Percentiles rank a stretch among this genome's conserved stretches.
Conservation (phyloP, 1,140 invertebrate genomes). For the Megalopta genalis region DNA sequence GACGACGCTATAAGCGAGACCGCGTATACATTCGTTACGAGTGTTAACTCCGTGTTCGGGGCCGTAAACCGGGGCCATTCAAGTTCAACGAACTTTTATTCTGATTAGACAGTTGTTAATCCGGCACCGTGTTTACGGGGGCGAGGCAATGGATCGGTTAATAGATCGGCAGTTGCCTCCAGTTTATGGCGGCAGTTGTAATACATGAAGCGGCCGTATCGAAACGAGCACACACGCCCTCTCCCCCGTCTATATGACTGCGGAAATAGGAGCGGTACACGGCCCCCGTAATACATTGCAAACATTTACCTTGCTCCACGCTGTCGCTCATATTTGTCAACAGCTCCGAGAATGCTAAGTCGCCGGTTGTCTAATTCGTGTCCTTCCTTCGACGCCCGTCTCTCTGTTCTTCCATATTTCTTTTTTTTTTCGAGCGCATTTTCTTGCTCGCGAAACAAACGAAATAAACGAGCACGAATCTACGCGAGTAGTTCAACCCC, state of each 20-base stretch:
- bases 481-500: too few species aligned
- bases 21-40: too few species aligned
- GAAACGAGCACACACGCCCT: constrained; percentile 34
- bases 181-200: constrained; percentile 33
- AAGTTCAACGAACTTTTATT: constrained; percentile 14
- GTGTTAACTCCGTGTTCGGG: too few species aligned
- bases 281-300: constrained; percentile 55
- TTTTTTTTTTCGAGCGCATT: too few species aligned
- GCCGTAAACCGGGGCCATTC: not conserved
- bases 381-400: not conserved
- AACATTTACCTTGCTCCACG: constrained; percentile 57
- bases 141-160: constrained; percentile 37
- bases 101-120: constrained; percentile 28
- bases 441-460: too few species aligned
- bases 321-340: constrained; percentile 64
- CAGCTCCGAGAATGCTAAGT: constrained; percentile 50
- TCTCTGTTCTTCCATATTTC: not conserved
- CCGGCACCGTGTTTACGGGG: not conserved
- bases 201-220: constrained; percentile 24
- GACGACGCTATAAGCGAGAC: not conserved
- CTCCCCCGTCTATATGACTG: constrained; percentile 14
- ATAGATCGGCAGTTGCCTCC: constrained; percentile 46
- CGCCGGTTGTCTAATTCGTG: constrained; percentile 30
- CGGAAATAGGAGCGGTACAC: constrained; percentile 59
- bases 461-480: too few species aligned